phyloP scores from a whole-genome alignment of 2,113 vertebrate genomes.

The Muntiacus reevesi region DNA sequence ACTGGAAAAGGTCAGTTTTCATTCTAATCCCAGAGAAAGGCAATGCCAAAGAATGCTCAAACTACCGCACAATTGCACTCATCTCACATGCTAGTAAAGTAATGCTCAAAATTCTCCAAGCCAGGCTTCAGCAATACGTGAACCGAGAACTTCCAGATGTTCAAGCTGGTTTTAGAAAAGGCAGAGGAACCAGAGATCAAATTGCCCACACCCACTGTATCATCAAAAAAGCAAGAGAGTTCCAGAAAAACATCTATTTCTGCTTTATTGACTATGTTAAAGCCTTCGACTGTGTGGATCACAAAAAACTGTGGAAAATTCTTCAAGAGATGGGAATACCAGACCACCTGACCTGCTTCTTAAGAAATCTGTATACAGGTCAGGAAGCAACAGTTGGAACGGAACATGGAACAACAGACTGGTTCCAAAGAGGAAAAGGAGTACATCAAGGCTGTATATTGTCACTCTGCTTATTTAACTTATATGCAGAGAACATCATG shows the following conservation, averaged over 20 bases:
- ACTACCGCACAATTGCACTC: not conserved
- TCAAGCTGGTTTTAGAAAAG: not conserved
- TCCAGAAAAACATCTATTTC: not conserved
- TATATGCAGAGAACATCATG: not conserved
- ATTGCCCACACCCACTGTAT: not conserved
- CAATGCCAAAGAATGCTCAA: not conserved
- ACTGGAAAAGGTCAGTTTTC: not conserved
- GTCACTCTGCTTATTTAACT: not conserved
- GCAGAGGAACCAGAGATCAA: not conserved
- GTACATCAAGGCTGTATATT: not conserved
- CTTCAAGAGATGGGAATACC: not conserved
- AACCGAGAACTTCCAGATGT: not conserved
- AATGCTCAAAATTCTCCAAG: not conserved
- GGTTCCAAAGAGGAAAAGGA: not conserved
- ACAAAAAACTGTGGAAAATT: not conserved
- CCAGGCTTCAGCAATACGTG: not conserved
- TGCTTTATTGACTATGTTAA: not conserved
- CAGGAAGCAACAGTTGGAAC: not conserved
- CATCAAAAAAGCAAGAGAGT: not conserved
- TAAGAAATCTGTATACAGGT: not conserved
- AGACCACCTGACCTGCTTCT: not conserved
- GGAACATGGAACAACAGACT: not conserved
- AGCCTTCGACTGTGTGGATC: not conserved
- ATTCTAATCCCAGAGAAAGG: not conserved
- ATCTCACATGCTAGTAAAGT: not conserved